Evolutionary conservation across 2,888 invertebrate species (phyloP).

Genomic region (Hypercompe scribonia): DNA sequence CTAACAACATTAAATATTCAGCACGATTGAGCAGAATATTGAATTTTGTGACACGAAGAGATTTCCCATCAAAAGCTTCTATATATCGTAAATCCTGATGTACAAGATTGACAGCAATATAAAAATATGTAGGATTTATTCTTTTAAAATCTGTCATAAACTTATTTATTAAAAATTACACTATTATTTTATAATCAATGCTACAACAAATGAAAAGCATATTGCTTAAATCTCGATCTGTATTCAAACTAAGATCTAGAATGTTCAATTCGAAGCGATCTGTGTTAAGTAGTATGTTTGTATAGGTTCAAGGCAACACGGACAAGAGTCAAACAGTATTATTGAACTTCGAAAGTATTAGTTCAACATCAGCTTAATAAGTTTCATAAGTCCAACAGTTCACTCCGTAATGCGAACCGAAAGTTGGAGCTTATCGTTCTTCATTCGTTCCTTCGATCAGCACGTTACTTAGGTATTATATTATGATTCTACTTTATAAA

Average conservation of each 20-base stretch:
- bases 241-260: not conserved
- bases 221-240: too few relatives aligned
- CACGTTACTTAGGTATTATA: constrained; percentile 11
- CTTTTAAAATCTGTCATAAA: too few relatives aligned
- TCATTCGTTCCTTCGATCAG: not conserved
- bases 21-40: too few relatives aligned
- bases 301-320: not conserved
- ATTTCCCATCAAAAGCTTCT: too few relatives aligned
- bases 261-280: not conserved
- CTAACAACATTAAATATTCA: too few relatives aligned
- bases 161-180: too few relatives aligned
- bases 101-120: too few relatives aligned
- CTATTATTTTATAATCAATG: too few relatives aligned
- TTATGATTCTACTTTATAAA: constrained; percentile 24
- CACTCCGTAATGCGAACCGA: constrained; percentile 4
- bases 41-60: too few relatives aligned
- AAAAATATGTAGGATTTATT: too few relatives aligned
- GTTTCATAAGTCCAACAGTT: not conserved
- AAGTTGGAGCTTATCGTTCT: constrained; percentile 12
- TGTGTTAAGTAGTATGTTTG: not conserved
- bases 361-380: not conserved
- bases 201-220: too few relatives aligned
- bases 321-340: not conserved
- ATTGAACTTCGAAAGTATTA: not conserved
- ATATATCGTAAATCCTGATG: too few relatives aligned